phyloP scores from a whole-genome alignment of 1,140 invertebrate genomes.

The Anastatus disparis region DNA sequence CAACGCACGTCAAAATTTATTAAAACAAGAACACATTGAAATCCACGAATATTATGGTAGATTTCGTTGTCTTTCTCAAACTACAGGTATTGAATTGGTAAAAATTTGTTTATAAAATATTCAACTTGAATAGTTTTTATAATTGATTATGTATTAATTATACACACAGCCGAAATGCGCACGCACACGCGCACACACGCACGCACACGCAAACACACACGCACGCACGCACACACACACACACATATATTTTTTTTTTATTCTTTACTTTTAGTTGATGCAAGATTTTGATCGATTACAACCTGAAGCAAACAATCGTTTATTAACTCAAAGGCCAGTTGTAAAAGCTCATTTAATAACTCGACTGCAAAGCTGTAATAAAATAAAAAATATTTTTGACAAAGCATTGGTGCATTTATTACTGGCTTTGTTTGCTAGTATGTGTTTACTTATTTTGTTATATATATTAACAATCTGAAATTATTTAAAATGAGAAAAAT shows the following conservation, averaged over 20 bases:
- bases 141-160: not conserved
- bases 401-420: not conserved
- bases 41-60: not conserved
- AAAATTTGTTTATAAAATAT: not conserved
- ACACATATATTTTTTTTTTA: not conserved
- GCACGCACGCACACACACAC: no score
- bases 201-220: not conserved
- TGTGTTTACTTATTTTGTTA: not conserved
- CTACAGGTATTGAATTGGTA: not conserved
- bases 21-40: not conserved
- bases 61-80: not conserved
- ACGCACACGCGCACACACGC: not conserved
- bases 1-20: not conserved
- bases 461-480: not conserved
- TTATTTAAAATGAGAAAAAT: not conserved
- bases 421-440: not conserved
- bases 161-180: not conserved
- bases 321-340: not conserved
- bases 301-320: not conserved
- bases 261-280: not conserved
- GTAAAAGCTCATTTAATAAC: not conserved
- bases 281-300: not conserved
- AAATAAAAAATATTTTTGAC: not conserved
- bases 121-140: not conserved
- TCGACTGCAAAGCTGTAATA: not conserved